Evolutionary conservation across 2,888 invertebrate genomes (phyloP).

Genomic region (Odontocolon sp.): DNA sequence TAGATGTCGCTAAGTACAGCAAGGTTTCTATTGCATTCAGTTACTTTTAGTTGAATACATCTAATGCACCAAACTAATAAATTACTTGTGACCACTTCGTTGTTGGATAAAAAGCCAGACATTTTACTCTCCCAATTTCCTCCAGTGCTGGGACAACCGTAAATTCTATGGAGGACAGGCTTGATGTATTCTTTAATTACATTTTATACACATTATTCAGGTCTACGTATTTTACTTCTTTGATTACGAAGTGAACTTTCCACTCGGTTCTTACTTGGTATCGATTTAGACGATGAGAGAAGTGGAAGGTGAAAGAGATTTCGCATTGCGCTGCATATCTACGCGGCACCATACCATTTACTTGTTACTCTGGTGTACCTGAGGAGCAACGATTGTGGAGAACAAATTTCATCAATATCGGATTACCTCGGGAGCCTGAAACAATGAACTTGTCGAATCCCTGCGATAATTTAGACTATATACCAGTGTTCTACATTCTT

Average conservation of each 20-base stretch:
- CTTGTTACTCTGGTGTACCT: neutral
- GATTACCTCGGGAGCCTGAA: conserved; percentile 38
- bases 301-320: conserved; percentile 24
- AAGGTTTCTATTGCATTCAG: too few species aligned
- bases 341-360: neutral
- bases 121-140: too few species aligned
- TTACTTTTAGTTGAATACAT: too few species aligned
- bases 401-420: conserved; percentile 53
- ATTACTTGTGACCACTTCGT: too few species aligned
- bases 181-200: neutral
- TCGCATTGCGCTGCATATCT: conserved; percentile 37
- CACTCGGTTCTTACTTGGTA: conserved; percentile 12
- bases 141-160: too few species aligned
- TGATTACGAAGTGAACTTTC: neutral
- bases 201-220: conserved; percentile 17
- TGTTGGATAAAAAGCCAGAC: too few species aligned
- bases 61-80: too few species aligned
- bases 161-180: too few species aligned
- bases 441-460: conserved; percentile 24
- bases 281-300: conserved; percentile 35
- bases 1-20: too few species aligned
- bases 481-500: conserved; percentile 19
- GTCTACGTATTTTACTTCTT: neutral
- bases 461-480: conserved; percentile 46
- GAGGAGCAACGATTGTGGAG: conserved; percentile 1